Percentiles rank a stretch among this genome's conserved stretches.
These are phyloP conservation scores for Eudorcas thomsonii DNA, from an alignment of 2,113 vertebrate species.

Conservation along the genomic window DNA sequence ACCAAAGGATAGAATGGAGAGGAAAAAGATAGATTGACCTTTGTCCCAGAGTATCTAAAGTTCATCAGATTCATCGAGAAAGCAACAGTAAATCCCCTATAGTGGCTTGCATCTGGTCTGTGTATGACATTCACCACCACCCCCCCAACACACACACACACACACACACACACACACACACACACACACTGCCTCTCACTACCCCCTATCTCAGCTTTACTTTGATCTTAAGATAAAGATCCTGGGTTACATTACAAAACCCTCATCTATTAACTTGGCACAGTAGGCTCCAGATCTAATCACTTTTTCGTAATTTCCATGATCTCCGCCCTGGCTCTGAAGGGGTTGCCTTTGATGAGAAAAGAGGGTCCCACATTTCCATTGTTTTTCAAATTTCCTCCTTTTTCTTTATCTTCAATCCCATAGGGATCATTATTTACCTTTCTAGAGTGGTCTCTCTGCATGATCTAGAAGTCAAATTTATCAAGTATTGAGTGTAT, in stretches of 20 bases:
- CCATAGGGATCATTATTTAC: neutral
- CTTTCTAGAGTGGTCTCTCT: neutral
- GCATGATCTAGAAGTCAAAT: neutral
- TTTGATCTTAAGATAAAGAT: neutral
- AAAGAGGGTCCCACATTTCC: neutral
- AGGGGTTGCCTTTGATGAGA: neutral
- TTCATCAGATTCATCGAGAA: neutral
- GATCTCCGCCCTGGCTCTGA: neutral
- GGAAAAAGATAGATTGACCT: neutral
- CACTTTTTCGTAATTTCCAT: neutral
- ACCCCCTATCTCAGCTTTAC: neutral
- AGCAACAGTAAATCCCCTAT: neutral
- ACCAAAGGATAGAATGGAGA: neutral
- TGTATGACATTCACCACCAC: neutral
- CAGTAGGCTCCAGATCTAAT: neutral
- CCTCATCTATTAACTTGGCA: neutral
- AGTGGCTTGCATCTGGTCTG: accelerated
- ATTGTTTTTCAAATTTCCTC: neutral
- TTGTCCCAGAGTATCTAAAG: neutral
- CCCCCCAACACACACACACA: too few species aligned
- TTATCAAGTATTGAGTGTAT: neutral
- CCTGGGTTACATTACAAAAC: neutral
- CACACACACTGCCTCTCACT: neutral
- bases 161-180: too few species aligned
- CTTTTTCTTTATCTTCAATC: neutral